Evolutionary conservation across 1,140 invertebrate species (phyloP).

Genomic region (Kradibia gibbosae): DNA sequence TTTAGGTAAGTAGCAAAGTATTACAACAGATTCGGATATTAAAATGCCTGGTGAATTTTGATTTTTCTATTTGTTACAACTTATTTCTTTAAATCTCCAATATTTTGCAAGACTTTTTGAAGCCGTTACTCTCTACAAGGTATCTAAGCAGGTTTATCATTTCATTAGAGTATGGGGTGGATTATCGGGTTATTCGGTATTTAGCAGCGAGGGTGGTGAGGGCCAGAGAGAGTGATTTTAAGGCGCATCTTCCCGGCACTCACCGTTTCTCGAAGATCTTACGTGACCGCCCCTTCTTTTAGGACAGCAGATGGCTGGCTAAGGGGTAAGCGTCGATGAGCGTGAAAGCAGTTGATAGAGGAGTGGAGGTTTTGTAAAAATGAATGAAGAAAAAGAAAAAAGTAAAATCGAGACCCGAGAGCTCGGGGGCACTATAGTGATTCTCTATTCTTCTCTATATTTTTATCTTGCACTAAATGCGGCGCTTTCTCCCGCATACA

Average conservation of each 20-base stretch:
- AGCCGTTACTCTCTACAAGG: conserved; percentile 62
- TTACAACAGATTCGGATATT: too few relatives aligned
- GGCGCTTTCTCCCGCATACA: background rate
- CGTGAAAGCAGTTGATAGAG: conserved; percentile 56
- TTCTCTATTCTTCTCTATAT: conserved; percentile 56
- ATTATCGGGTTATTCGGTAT: too few relatives aligned
- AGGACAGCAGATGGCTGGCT: conserved; percentile 70
- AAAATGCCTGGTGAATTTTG: too few relatives aligned
- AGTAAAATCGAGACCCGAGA: conserved; percentile 50
- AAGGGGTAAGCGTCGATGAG: conserved; percentile 69
- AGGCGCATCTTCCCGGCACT: background rate
- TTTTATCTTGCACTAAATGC: conserved; percentile 36
- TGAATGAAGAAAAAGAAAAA: conserved; percentile 31
- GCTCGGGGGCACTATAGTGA: conserved; percentile 54
- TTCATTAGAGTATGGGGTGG: too few relatives aligned
- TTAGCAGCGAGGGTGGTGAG: conserved; percentile 3
- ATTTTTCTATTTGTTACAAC: too few relatives aligned
- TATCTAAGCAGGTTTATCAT: too few relatives aligned
- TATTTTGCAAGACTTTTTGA: too few relatives aligned
- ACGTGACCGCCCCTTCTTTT: conserved; percentile 64
- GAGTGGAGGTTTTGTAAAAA: conserved; percentile 66
- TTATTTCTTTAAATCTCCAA: too few relatives aligned
- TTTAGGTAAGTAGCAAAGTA: background rate
- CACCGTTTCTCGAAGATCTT: conserved; percentile 2
- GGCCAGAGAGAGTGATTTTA: background rate